Conservation (phyloP, 2,888 invertebrate genomes). For the Amphimallon solstitiale region DNA sequence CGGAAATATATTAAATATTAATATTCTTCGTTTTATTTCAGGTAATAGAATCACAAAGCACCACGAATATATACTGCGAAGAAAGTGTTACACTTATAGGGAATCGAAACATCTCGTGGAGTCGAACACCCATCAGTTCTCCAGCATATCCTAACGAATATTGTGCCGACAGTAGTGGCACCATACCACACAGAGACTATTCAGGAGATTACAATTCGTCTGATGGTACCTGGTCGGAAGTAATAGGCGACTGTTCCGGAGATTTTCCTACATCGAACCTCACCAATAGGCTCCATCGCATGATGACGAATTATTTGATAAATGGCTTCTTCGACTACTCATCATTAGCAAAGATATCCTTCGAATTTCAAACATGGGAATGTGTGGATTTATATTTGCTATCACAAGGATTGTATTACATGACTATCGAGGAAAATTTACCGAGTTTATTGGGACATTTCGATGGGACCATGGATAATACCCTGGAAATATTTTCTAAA, state of each 20-base stretch:
- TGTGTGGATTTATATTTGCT: slow-evolving; percentile 31
- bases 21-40: too few relatives aligned
- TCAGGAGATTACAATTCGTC: too few relatives aligned
- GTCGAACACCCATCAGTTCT: slow-evolving; percentile 12
- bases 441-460: slow-evolving; percentile 23
- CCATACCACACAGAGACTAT: slow-evolving; percentile 9
- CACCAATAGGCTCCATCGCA: slow-evolving; percentile 21
- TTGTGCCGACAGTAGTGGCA: slow-evolving; percentile 21
- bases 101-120: slow-evolving; percentile 14
- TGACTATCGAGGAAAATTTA: slow-evolving; percentile 29
- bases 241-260: slow-evolving; percentile 26
- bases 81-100: slow-evolving; percentile 1
- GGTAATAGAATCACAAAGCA: background rate
- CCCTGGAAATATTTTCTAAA: slow-evolving; percentile 5
- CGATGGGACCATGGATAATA: slow-evolving; percentile 21
- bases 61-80: slow-evolving; percentile 7
- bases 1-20: too few relatives aligned
- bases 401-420: slow-evolving; percentile 27
- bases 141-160: slow-evolving; percentile 24
- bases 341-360: background rate
- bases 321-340: slow-evolving; percentile 9
- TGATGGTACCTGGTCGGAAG: slow-evolving; percentile 29
- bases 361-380: slow-evolving; percentile 12
- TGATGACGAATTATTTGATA: slow-evolving; percentile 16
- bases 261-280: slow-evolving; percentile 17